phyloP scores from a whole-genome alignment of 1,140 invertebrate genomes.

The Spodoptera frugiperda region DNA sequence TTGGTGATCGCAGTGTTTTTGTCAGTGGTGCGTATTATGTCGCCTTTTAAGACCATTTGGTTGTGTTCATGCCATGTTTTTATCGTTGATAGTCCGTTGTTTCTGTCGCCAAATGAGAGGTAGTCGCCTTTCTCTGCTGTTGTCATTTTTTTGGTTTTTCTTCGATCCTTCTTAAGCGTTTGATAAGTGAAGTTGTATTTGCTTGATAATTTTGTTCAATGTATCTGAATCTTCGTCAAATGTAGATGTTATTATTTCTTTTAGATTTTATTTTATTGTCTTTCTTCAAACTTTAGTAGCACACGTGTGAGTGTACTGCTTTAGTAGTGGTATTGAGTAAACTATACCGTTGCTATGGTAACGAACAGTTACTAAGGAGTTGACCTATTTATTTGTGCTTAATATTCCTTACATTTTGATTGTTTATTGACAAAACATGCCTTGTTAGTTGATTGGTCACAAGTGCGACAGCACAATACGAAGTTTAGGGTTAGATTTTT shows the following conservation, averaged over 20 bases:
- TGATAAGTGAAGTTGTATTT: not conserved
- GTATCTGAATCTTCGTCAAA: not conserved
- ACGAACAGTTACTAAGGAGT: not conserved
- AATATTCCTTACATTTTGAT: not conserved
- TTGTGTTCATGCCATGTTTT: slow-evolving; percentile 77
- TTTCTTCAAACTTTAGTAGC: too few species aligned
- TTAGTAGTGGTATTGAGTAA: not conserved
- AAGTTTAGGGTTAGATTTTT: too few species aligned
- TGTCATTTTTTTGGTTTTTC: slow-evolving; percentile 48
- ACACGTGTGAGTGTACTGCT: too few species aligned
- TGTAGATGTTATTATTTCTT: too few species aligned
- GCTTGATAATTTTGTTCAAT: not conserved
- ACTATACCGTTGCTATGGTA: not conserved
- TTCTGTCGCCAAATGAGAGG: slow-evolving; percentile 72
- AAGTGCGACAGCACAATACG: too few species aligned
- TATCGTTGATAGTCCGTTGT: slow-evolving; percentile 69
- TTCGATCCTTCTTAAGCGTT: not conserved
- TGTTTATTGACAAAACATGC: not conserved
- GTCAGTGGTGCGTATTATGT: slow-evolving; percentile 75
- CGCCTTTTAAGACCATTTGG: slow-evolving; percentile 72
- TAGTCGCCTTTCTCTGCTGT: slow-evolving; percentile 67
- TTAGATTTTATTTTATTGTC: too few species aligned
- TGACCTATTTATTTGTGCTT: not conserved
- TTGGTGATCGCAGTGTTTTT: slow-evolving; percentile 77
- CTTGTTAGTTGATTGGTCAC: too few species aligned